Evolutionary conservation across 1,140 invertebrate genomes (phyloP), one percentile per base, ranked within the genome.

Genomic region (Apis dorsata): DNA sequence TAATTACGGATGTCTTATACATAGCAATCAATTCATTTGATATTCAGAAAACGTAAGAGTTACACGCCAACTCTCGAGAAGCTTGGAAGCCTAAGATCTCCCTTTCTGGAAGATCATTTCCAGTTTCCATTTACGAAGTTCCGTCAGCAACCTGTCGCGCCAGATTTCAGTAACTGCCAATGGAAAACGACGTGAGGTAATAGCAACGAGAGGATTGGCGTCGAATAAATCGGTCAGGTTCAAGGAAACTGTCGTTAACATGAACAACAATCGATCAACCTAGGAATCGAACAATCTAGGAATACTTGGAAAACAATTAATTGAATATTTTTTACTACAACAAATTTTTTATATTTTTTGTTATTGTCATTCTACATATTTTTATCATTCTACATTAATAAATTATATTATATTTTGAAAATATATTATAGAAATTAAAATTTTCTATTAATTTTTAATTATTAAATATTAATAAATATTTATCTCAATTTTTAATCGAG

Each of bases 121-220:
- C 83, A 90, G 89, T 90, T 90, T 90, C 88, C 89, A 90, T 90
- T 90, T 86, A 81, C 59, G 89, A 83, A 85, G 86, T 88, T 86
- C 87, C 84, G 87, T 44, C 74, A 84, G 44, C 69, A 62, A 59
- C 79, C 71, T 62, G 80, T 62, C 75, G 85, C 81, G 57, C 81
- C 66, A 87, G 72, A 86, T 87, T 86, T 86, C 75, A 49, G 59
- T 79, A 62, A 34, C 71, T 80, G 55, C 75, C 55, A 83, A 79
- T 79, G 62, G 76, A 66, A 68, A 79, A 75, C 74, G 62, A 44
- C 15, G 53, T 2, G 28, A 55, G 73, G 79, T 79, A 86, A 83
- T 83, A 57, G 65, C 66, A 13, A 49, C 11, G 24, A 15, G 72
- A 51, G 74, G 34, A 72, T 87, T 34, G 49, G 72, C 53, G 9